Evolutionary conservation across 2,113 vertebrate species (phyloP).

Genomic region (Ceyx cyanopectus): DNA sequence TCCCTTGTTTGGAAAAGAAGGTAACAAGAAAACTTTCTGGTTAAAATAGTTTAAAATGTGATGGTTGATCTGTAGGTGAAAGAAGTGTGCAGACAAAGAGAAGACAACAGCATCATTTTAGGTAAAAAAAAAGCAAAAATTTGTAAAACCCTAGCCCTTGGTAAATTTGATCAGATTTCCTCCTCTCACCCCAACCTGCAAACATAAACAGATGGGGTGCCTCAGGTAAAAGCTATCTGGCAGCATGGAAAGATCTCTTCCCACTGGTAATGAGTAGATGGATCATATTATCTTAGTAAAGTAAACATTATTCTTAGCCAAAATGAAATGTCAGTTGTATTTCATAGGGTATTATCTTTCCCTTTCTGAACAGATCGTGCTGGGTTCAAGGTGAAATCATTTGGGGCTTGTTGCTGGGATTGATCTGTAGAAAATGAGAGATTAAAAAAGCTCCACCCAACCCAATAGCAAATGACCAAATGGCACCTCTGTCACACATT

Average conservation of each 20-base stretch:
- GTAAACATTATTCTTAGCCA: conserved; percentile 52
- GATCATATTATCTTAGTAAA: conserved; percentile 45
- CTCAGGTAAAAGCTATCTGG: conserved; percentile 54
- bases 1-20: neutral
- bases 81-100: conserved; percentile 15
- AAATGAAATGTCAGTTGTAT: conserved; percentile 6
- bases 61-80: conserved; percentile 50
- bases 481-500: accelerated
- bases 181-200: conserved; percentile 28
- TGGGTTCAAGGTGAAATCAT: conserved; percentile 17
- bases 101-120: conserved; percentile 58
- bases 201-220: conserved; percentile 66
- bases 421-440: neutral
- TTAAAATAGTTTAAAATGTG: conserved; percentile 36
- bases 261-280: conserved; percentile 39
- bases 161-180: conserved; percentile 62
- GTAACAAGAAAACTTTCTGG: neutral
- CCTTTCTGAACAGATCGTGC: neutral
- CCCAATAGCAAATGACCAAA: neutral
- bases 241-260: conserved; percentile 26
- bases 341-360: neutral
- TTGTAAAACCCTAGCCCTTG: conserved; percentile 50
- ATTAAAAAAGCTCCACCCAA: neutral
- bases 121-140: neutral
- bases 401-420: neutral